phyloP scores from a whole-genome alignment of 1,140 invertebrate genomes.

The Lepidostoma basale region DNA sequence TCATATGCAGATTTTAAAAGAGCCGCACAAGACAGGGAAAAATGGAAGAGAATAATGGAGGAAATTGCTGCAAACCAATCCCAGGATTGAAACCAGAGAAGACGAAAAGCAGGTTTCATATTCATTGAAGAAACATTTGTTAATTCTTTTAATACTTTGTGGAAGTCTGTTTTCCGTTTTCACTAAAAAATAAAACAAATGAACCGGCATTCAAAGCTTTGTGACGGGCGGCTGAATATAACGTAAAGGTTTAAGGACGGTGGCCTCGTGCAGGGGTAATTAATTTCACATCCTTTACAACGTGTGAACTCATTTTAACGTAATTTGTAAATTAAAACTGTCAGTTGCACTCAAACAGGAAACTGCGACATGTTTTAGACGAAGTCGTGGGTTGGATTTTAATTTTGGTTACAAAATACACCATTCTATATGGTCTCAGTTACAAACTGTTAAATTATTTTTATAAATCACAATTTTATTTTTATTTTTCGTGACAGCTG shows the following conservation, averaged over 20 bases:
- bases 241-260: not conserved
- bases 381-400: not conserved
- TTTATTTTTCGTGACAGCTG: no score
- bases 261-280: constrained; percentile 1
- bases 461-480: no score
- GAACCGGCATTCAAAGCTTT: constrained; percentile 9
- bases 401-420: not conserved
- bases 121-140: no score
- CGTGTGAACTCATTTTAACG: constrained; percentile 1
- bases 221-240: not conserved
- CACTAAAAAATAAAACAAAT: not conserved
- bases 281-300: constrained; percentile 8
- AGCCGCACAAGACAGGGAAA: no score
- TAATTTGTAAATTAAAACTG: constrained; percentile 16
- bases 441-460: no score
- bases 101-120: no score
- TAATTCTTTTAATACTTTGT: not conserved
- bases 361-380: not conserved
- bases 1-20: no score
- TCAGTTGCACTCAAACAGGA: not conserved
- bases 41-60: no score
- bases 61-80: no score
- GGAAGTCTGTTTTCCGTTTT: not conserved
- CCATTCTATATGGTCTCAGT: no score
- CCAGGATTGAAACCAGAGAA: no score